Percentiles rank a stretch among this genome's conserved stretches.
Conservation (phyloP, 2,888 invertebrate species). For the Hipparchia semele region DNA sequence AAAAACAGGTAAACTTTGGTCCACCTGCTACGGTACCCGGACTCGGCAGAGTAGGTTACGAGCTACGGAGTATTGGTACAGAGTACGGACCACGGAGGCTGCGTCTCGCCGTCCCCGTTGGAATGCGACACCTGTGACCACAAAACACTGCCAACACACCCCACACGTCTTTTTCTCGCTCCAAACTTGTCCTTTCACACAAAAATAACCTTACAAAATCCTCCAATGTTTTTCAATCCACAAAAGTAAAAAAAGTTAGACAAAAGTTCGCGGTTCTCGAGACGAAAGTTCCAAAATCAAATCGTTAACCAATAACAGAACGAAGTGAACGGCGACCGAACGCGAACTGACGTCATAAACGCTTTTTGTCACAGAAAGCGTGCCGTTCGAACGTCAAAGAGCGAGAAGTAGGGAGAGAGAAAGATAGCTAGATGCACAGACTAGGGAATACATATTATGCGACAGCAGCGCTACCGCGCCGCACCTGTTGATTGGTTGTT, state of each 20-base stretch:
- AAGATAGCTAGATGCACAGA: slow-evolving; percentile 37
- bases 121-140: slow-evolving; percentile 79
- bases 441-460: too few species aligned
- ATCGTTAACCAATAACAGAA: slow-evolving; percentile 42
- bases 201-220: slow-evolving; percentile 33
- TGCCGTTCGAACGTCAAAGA: slow-evolving; percentile 27
- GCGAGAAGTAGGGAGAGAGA: slow-evolving; percentile 41
- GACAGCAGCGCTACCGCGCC: slow-evolving; percentile 60
- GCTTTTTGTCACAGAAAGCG: slow-evolving; percentile 42
- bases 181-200: slow-evolving; percentile 46
- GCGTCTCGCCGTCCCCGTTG: slow-evolving; percentile 69
- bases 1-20: slow-evolving; percentile 46
- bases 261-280: slow-evolving; percentile 69
- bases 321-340: slow-evolving; percentile 63
- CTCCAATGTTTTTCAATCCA: slow-evolving; percentile 41
- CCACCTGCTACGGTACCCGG: slow-evolving; percentile 60
- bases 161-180: slow-evolving; percentile 33
- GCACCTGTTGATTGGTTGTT: slow-evolving; percentile 56
- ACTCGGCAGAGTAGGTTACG: slow-evolving; percentile 45
- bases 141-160: slow-evolving; percentile 59
- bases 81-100: slow-evolving; percentile 56
- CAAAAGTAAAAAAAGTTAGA: slow-evolving; percentile 47
- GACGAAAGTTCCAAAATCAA: slow-evolving; percentile 39
- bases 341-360: slow-evolving; percentile 55
- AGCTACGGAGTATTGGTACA: slow-evolving; percentile 49